These are phyloP conservation scores for Acipenser ruthenus DNA, from an alignment of 2,797 vertebrate species.

Conservation along the genomic window DNA sequence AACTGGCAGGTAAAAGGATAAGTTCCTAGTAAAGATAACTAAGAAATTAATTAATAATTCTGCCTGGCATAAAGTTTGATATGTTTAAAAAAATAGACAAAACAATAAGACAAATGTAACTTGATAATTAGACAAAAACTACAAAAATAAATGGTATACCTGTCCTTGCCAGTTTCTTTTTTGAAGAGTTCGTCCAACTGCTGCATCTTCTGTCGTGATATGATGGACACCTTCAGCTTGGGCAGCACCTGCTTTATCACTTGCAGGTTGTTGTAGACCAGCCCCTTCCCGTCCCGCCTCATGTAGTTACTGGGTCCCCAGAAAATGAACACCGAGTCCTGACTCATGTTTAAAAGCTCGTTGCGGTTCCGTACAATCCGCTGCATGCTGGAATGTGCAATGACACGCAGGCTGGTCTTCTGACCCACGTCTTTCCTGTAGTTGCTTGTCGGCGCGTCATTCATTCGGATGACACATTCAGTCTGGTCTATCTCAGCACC, in stretches of 20 bases:
- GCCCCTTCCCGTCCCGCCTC: constrained; percentile 87
- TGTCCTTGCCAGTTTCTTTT: constrained; percentile 92
- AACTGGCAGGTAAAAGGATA: no score
- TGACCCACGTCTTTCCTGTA: constrained; percentile 76
- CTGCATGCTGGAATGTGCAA: constrained; percentile 95
- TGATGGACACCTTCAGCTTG: constrained; percentile 81
- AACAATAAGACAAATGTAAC: no score
- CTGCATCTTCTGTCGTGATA: constrained; percentile 95
- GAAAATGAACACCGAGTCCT: constrained; percentile 90
- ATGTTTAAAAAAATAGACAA: neutral
- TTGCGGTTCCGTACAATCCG: constrained; percentile 79
- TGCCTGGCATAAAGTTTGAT: neutral
- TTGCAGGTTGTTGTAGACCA: constrained; percentile 91
- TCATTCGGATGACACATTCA: constrained; percentile 95
- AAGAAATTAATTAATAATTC: no score
- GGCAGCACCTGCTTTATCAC: constrained; percentile 92
- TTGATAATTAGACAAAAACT: no score
- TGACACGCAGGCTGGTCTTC: constrained; percentile 84
- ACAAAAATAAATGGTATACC: constrained; percentile 48
- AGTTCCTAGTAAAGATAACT: no score
- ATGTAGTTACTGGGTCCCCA: constrained; percentile 97
- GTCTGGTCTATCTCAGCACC: constrained; percentile 79
- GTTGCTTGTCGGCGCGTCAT: constrained; percentile 79
- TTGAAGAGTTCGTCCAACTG: constrained; percentile 96
- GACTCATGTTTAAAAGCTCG: constrained; percentile 85